Conservation (phyloP, 2,113 vertebrate species). For the Megalops atlanticus region DNA sequence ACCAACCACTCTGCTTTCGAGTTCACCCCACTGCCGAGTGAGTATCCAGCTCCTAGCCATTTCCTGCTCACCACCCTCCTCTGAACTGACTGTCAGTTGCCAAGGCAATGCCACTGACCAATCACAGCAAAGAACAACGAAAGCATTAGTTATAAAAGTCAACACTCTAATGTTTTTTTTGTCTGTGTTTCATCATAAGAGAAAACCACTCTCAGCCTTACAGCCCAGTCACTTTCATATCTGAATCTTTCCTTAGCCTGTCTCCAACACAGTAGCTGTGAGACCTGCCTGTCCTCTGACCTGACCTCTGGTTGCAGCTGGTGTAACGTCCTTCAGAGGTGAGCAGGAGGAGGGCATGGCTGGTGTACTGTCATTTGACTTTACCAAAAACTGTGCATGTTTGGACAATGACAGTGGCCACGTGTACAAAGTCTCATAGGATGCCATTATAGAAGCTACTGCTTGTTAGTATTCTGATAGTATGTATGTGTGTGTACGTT, state of each 20-base stretch:
- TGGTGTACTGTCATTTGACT: not conserved
- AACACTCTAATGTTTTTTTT: not conserved
- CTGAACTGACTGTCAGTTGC: too few species aligned
- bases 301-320: conserved; percentile 85
- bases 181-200: not conserved
- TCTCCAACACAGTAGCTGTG: conserved; percentile 84
- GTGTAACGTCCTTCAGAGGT: conserved; percentile 95
- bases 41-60: conserved; percentile 57
- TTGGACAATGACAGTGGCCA: too few species aligned
- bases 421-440: too few species aligned
- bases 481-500: not conserved
- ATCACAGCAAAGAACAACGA: not conserved
- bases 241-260: conserved; percentile 75
- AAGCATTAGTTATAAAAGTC: not conserved
- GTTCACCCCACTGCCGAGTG: conserved; percentile 89
- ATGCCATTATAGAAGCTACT: too few species aligned
- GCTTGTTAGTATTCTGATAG: too few species aligned
- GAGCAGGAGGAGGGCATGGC: conserved; percentile 1
- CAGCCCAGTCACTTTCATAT: not conserved
- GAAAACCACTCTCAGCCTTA: not conserved
- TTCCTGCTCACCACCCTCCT: not conserved
- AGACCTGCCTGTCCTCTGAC: conserved; percentile 77
- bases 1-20: conserved; percentile 78
- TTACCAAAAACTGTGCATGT: not conserved
- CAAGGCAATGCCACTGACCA: not conserved